Evolutionary conservation across 2,888 invertebrate genomes (phyloP).

Genomic region (Diaphora mendica): DNA sequence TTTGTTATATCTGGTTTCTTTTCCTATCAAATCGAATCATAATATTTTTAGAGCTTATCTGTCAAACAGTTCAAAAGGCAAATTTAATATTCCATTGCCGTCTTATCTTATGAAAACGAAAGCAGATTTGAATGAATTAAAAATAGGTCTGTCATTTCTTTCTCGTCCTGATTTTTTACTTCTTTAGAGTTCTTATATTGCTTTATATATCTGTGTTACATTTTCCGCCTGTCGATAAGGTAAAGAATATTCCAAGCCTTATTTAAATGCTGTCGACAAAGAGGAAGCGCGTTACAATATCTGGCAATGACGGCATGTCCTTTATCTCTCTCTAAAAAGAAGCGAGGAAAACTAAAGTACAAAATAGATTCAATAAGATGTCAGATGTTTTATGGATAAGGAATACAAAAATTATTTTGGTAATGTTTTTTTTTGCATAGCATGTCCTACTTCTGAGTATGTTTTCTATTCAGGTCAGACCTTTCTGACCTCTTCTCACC

Average conservation of each 20-base stretch:
- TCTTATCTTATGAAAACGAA: background rate
- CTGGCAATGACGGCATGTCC: slow-evolving; percentile 30
- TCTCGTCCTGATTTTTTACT: background rate
- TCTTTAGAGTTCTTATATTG: slow-evolving; percentile 3
- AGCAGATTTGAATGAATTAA: background rate
- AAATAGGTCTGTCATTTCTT: background rate
- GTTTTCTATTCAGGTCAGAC: no score
- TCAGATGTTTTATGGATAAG: slow-evolving; percentile 4
- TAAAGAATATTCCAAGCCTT: slow-evolving; percentile 16
- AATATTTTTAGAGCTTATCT: background rate
- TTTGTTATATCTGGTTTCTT: no score
- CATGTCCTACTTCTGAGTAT: no score
- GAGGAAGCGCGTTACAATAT: slow-evolving; percentile 31
- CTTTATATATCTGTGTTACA: slow-evolving; percentile 2
- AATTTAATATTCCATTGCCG: background rate
- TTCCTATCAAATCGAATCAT: background rate
- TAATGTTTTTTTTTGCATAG: no score
- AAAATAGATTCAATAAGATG: slow-evolving; percentile 14
- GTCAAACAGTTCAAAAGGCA: background rate
- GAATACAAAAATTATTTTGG: no score
- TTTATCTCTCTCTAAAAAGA: slow-evolving; percentile 27
- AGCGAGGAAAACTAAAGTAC: slow-evolving; percentile 24
- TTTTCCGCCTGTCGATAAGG: slow-evolving; percentile 21
- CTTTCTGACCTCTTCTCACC: no score
- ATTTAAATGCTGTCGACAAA: slow-evolving; percentile 28